Evolutionary conservation across 64 coral and sea anemone species (phyloP), one percentile per base, ranked within the genome.

Genomic region (Acropora yongei): DNA sequence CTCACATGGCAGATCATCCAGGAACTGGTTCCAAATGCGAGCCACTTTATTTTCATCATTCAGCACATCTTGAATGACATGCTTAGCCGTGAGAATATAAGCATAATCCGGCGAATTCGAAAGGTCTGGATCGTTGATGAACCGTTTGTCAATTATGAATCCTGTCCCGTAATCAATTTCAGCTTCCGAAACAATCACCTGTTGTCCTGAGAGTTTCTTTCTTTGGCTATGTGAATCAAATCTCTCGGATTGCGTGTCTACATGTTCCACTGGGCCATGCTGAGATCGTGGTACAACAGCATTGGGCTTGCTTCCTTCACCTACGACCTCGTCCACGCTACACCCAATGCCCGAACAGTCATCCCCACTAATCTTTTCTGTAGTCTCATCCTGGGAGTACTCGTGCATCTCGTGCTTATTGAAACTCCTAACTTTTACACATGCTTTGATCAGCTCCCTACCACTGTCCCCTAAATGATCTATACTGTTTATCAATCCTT

Each of bases 131-230:
- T 61, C 11, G 8, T 5, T 8, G 30, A 55, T 75, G 7, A 30
- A 75, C 44, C 47, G 41, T 3, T 2, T 44, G 18, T 49, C 14
- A 61, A 81, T 11, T 41, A 63, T 63, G 44, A 81, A 81, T 3
- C 79, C 79, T 5, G 79, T 42, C 11, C 79, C 79, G 44, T 81
- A 7, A 41, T 81, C 53, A 44, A 60, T 81, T 65, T 81, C 79
- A 44, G 6, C 11, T 16, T 81, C 78, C 30, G 49, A 55, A 9
- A 14, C 49, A 41, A 13, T 46, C 17, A 6, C 47, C 3, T 45
- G 0, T 17, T 44, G 16, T 77, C 41, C 3, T 6, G 44, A 3
- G 51, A 0, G 9, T 55, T 55, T 9, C 51, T 55, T 9, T 55
- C 9, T 4, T 55, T 55, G 4, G 0, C 51, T 9, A 55, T 55